phyloP scores from a whole-genome alignment of 2,888 invertebrate species.

The Papilio protenor region DNA sequence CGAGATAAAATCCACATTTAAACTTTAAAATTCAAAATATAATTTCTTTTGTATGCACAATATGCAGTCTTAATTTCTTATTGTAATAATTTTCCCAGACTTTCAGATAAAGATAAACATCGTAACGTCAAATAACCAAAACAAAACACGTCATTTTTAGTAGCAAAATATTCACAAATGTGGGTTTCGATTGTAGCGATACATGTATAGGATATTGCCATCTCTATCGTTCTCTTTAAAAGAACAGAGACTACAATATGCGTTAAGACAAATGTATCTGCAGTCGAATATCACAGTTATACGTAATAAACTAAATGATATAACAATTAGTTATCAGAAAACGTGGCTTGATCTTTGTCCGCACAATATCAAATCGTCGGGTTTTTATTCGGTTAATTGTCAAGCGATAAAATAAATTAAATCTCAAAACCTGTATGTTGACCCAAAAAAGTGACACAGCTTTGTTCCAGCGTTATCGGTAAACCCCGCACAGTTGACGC shows the following conservation, averaged over 20 bases:
- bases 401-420: slow-evolving; percentile 11
- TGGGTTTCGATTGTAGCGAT: too few species aligned
- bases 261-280: neutral
- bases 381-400: slow-evolving; percentile 18
- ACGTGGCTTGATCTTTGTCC: neutral
- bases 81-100: slow-evolving; percentile 6
- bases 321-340: slow-evolving; percentile 14
- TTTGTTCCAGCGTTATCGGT: slow-evolving; percentile 3
- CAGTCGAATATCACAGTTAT: neutral
- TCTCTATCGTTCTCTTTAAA: too few species aligned
- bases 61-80: neutral
- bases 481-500: slow-evolving; percentile 21
- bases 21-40: neutral
- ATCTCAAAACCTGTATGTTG: neutral
- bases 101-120: slow-evolving; percentile 16
- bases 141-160: neutral
- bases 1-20: neutral
- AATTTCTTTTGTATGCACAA: neutral
- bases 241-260: neutral
- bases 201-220: neutral
- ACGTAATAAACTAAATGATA: slow-evolving; percentile 11
- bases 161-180: neutral
- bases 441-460: slow-evolving; percentile 18
- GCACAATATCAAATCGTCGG: neutral
- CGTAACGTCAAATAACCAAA: neutral